Evolutionary conservation across 2,113 vertebrate species (phyloP).

Genomic region (Heptranchias perlo): DNA sequence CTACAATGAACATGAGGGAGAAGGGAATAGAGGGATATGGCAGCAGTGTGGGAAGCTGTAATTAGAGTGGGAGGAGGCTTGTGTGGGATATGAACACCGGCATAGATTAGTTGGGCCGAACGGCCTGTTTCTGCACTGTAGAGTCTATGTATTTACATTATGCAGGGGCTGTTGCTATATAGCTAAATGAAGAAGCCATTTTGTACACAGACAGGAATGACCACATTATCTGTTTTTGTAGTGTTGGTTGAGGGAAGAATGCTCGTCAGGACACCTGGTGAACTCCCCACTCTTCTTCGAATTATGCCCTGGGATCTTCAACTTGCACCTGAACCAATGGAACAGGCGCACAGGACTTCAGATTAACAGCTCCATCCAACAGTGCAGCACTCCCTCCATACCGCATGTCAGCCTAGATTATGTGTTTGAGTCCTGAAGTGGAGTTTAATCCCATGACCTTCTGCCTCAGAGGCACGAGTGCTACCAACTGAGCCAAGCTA

Average conservation of each 20-base stretch:
- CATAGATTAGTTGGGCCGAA: background rate
- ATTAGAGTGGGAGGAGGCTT: background rate
- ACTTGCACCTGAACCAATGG: too few relatives aligned
- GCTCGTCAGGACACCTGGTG: background rate
- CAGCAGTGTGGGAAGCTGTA: background rate
- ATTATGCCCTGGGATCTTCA: background rate
- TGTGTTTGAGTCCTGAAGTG: background rate
- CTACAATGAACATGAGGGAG: background rate
- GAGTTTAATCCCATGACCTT: too few relatives aligned
- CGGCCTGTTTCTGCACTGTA: background rate
- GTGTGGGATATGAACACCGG: background rate
- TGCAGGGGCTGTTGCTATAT: background rate
- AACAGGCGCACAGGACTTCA: background rate
- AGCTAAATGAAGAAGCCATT: background rate
- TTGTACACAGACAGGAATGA: background rate
- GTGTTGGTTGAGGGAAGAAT: background rate
- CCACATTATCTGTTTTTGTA: background rate
- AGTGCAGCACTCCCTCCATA: background rate
- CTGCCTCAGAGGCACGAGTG: background rate
- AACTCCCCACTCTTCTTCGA: background rate
- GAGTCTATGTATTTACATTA: background rate
- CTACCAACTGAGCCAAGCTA: background rate
- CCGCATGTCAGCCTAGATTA: too few relatives aligned
- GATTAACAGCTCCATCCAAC: background rate
- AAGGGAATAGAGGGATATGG: background rate